Conservation (phyloP, 2,113 vertebrate genomes). For the Apus apus region DNA sequence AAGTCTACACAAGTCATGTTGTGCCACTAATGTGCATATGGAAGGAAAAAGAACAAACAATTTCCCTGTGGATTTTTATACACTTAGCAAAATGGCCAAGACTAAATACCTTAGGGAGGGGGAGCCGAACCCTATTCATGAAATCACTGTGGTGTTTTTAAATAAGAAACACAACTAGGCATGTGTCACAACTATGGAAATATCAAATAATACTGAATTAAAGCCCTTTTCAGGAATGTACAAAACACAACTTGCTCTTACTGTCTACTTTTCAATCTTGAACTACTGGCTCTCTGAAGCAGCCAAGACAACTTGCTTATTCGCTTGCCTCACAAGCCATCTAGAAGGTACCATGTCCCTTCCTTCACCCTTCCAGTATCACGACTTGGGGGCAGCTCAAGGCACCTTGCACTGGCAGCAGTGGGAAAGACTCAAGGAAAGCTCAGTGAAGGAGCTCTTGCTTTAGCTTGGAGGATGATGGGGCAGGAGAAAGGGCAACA, state of each 20-base stretch:
- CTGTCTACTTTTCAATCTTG: slow-evolving; percentile 18
- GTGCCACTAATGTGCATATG: background rate
- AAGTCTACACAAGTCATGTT: background rate
- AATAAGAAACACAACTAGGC: slow-evolving; percentile 44
- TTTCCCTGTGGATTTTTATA: background rate
- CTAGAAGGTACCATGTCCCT: background rate
- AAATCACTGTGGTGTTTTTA: background rate
- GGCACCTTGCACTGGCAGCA: background rate
- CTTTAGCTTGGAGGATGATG: background rate
- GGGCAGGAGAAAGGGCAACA: background rate
- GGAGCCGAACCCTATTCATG: slow-evolving; percentile 1
- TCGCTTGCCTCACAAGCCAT: background rate
- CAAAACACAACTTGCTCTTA: slow-evolving; percentile 21
- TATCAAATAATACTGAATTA: slow-evolving; percentile 28
- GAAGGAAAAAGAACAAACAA: background rate
- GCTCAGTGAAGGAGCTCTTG: background rate
- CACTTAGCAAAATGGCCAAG: background rate
- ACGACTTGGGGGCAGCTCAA: rapidly evolving
- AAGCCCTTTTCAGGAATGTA: background rate
- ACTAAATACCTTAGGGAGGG: slow-evolving; percentile 27
- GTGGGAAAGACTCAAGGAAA: background rate
- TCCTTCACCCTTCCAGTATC: background rate
- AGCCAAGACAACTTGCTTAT: slow-evolving; percentile 17
- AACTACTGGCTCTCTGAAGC: slow-evolving; percentile 22
- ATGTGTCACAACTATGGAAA: slow-evolving; percentile 55